A percentile compares a stretch with the other conserved stretches of the same genome.
phyloP scores from a whole-genome alignment of 2,797 vertebrate genomes.

The Pseudomugil gertrudae region DNA sequence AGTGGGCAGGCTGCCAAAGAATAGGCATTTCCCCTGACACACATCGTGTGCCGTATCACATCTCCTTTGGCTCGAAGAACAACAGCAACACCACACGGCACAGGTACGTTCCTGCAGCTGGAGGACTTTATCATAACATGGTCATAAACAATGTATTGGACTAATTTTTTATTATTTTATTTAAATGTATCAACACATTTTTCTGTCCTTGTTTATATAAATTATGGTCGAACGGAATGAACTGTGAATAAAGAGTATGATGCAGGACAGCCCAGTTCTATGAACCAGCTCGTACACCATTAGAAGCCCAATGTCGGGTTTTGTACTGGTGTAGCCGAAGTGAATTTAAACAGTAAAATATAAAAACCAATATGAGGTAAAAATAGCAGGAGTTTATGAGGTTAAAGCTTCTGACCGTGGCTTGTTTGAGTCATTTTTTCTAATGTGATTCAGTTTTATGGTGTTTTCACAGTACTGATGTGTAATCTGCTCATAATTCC shows the following conservation, averaged over 20 bases:
- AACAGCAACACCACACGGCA: constrained; percentile 82
- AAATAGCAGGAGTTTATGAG: no score
- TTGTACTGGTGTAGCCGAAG: no score
- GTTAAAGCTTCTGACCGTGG: no score
- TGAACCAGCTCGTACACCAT: not conserved
- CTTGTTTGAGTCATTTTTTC: no score
- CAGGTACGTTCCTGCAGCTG: constrained; percentile 77
- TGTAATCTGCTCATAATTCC: not conserved
- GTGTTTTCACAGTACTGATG: not conserved
- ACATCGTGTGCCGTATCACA: constrained; percentile 94
- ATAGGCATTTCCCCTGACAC: constrained; percentile 93
- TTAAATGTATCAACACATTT: not conserved
- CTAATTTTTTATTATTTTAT: not conserved
- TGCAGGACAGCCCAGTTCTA: not conserved
- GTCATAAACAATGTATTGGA: not conserved
- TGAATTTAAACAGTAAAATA: no score
- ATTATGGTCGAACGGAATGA: not conserved
- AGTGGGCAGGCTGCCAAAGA: constrained; percentile 94
- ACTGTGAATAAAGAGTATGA: not conserved
- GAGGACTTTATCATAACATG: not conserved
- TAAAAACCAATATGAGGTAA: no score
- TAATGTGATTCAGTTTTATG: no score
- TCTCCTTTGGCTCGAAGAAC: constrained; percentile 91
- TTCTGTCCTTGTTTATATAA: not conserved
- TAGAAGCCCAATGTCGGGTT: no score